Evolutionary conservation across 2,888 invertebrate genomes (phyloP).

Genomic region (Zaprionus lineosus): DNA sequence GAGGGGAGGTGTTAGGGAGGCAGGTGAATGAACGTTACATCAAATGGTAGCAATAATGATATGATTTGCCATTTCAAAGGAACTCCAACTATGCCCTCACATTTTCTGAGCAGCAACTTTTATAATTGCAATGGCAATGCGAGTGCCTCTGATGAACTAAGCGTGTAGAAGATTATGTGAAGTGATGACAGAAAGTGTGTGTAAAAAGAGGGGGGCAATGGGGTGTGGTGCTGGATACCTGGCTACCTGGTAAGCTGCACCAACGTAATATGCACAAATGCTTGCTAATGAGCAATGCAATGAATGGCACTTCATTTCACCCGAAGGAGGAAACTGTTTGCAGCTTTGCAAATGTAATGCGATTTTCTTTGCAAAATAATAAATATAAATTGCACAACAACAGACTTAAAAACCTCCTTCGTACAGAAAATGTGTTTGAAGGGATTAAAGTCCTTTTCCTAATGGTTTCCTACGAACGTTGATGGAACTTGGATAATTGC

Average conservation of each 20-base stretch:
- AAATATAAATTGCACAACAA: conserved; percentile 31
- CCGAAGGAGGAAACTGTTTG: conserved; percentile 7
- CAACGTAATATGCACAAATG: conserved; percentile 67
- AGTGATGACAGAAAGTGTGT: too few species aligned
- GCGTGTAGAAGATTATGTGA: too few species aligned
- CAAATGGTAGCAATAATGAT: background rate
- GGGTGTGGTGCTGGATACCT: background rate
- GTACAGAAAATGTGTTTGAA: too few species aligned
- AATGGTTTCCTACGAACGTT: too few species aligned
- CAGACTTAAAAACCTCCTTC: too few species aligned
- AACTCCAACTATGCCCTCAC: too few species aligned
- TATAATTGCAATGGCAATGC: conserved; percentile 19
- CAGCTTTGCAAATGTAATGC: conserved; percentile 21
- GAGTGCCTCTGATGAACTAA: too few species aligned
- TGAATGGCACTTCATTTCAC: conserved; percentile 65
- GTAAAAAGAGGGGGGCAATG: too few species aligned
- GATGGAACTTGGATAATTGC: too few species aligned
- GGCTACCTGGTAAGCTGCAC: conserved; percentile 20
- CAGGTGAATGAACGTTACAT: conserved; percentile 27
- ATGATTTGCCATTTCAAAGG: too few species aligned
- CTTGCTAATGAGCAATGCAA: conserved; percentile 70
- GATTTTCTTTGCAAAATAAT: conserved; percentile 1
- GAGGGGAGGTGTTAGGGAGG: too few species aligned
- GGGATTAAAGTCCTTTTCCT: too few species aligned
- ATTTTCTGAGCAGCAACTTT: background rate